Conservation (phyloP, 1,140 invertebrate species). For the Cardiocondyla obscurior region DNA sequence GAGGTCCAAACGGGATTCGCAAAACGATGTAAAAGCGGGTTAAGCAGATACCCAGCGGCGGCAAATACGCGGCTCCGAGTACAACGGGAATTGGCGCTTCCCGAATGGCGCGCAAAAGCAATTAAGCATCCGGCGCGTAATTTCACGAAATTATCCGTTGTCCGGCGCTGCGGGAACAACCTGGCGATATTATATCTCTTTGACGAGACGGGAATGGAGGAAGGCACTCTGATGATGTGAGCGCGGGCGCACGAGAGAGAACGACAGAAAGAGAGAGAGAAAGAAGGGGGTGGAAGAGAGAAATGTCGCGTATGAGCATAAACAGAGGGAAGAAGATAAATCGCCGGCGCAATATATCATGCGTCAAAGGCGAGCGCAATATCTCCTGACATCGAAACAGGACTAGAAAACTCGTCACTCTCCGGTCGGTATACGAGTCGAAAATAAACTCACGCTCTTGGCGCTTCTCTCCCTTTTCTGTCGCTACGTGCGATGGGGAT, state of each 20-base stretch:
- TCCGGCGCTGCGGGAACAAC: constrained; percentile 17
- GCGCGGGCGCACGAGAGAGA: too few species aligned
- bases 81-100: constrained; percentile 41
- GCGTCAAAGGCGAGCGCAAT: constrained; percentile 57
- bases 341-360: constrained; percentile 46
- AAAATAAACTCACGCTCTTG: constrained; percentile 50
- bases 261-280: background rate
- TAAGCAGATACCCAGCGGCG: constrained; percentile 43
- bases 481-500: constrained; percentile 10
- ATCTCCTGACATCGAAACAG: constrained; percentile 52
- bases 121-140: constrained; percentile 58
- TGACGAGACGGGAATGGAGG: constrained; percentile 35
- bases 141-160: constrained; percentile 58
- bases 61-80: constrained; percentile 13
- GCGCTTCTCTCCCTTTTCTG: background rate
- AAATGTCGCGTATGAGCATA: constrained; percentile 27
- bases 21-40: constrained; percentile 45
- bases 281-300: background rate
- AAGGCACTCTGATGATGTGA: background rate
- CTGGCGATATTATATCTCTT: constrained; percentile 24
- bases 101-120: constrained; percentile 51
- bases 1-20: constrained; percentile 9
- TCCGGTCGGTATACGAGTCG: constrained; percentile 21
- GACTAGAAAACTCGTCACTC: constrained; percentile 47
- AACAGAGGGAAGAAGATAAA: constrained; percentile 49